Percentiles rank a stretch among this genome's conserved stretches.
Evolutionary conservation across 2,797 vertebrate genomes (phyloP).

Genomic region (Allobates femoralis): DNA sequence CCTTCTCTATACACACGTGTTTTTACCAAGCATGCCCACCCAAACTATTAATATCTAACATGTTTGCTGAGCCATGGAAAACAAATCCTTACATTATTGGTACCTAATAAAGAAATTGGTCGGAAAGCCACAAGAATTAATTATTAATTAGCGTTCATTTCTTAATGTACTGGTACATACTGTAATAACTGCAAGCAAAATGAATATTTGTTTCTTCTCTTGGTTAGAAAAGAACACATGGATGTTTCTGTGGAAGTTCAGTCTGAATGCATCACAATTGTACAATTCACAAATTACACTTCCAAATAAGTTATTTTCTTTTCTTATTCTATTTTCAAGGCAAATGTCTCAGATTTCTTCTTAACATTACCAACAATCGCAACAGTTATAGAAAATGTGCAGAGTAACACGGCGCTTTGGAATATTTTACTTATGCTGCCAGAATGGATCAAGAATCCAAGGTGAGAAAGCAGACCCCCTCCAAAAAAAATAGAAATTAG

Average conservation of each 20-base stretch:
- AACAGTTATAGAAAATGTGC: constrained; percentile 71
- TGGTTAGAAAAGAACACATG: not conserved
- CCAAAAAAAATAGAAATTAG: not conserved
- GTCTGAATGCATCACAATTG: too few species aligned
- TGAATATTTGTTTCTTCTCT: not conserved
- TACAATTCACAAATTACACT: not conserved
- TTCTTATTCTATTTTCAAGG: constrained; percentile 63
- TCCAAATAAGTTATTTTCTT: not conserved
- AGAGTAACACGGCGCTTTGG: constrained; percentile 76
- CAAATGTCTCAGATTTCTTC: constrained; percentile 68
- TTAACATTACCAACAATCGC: constrained; percentile 68
- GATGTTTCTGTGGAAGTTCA: not conserved
- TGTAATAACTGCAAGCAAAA: not conserved
- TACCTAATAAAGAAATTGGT: not conserved
- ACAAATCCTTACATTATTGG: not conserved
- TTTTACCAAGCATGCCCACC: not conserved
- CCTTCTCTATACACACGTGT: not conserved
- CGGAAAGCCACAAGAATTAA: not conserved
- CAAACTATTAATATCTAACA: not conserved
- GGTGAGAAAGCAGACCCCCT: constrained; percentile 30
- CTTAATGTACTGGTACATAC: not conserved
- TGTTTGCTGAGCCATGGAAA: not conserved
- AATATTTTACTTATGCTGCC: constrained; percentile 74
- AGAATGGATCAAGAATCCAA: constrained; percentile 70
- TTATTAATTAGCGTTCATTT: not conserved